These are phyloP conservation scores for Paedocypris micromegethes DNA, from an alignment of 2,797 vertebrate species.

Conservation along the genomic window DNA sequence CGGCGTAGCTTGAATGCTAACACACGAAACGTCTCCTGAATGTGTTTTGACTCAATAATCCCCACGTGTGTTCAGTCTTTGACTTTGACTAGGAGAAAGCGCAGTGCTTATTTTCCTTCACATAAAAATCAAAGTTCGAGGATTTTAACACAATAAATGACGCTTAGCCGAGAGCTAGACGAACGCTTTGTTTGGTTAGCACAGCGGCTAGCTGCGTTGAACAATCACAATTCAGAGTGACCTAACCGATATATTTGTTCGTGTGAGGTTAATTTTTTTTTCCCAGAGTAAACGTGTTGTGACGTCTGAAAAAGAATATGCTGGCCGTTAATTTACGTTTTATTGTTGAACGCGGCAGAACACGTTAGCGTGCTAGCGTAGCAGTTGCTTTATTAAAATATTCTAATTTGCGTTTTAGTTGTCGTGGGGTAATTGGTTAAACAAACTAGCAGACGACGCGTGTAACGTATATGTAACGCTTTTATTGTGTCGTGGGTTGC, in stretches of 20 bases:
- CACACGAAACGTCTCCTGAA: too few relatives aligned
- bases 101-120: too few relatives aligned
- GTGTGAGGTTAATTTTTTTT: background rate
- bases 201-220: constrained; percentile 24
- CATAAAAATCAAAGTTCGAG: background rate
- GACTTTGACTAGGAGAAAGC: too few relatives aligned
- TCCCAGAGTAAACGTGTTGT: background rate
- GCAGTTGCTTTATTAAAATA: background rate
- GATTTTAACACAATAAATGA: background rate
- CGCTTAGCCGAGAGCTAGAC: constrained; percentile 18
- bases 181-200: constrained; percentile 36
- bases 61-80: too few relatives aligned
- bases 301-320: background rate
- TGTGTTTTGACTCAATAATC: too few relatives aligned
- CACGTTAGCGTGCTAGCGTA: constrained; percentile 21
- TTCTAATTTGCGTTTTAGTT: background rate
- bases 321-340: background rate
- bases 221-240: constrained; percentile 6
- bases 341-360: background rate
- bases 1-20: constrained; percentile 25
- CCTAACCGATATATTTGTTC: background rate
- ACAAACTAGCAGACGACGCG: background rate
- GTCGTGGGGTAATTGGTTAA: background rate
- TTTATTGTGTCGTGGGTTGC: background rate
- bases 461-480: background rate